Conservation (phyloP, 1,140 invertebrate species). For the Bactericera cockerelli region DNA sequence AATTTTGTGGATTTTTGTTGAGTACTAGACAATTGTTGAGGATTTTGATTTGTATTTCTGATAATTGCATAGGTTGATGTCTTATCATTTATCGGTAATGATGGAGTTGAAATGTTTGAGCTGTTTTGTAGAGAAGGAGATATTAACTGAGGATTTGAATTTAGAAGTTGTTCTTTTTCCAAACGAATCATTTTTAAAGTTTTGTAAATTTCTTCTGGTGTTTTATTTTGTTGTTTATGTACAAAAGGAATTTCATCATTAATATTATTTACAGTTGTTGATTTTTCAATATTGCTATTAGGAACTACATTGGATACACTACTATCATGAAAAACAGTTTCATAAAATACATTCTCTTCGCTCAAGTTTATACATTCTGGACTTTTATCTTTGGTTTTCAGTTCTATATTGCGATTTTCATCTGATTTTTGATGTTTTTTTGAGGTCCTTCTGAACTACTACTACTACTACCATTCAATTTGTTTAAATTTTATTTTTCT, state of each 20-base stretch:
- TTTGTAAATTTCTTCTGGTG: constrained; percentile 1
- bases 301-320: background rate
- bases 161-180: background rate
- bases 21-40: background rate
- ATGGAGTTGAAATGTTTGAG: background rate
- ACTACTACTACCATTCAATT: background rate
- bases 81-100: background rate
- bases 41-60: background rate
- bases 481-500: constrained; percentile 3
- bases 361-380: constrained; percentile 3
- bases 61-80: background rate
- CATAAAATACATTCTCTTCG: background rate
- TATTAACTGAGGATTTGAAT: background rate
- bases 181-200: constrained; percentile 1
- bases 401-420: background rate
- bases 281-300: background rate
- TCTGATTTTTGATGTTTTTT: background rate
- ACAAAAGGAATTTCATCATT: background rate
- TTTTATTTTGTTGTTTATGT: background rate
- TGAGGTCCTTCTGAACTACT: background rate
- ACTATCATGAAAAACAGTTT: constrained; percentile 4
- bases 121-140: background rate
- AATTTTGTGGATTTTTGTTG: background rate
- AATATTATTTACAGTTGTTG: background rate
- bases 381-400: background rate